Base-by-base conservation (phyloP, 2,888 invertebrate genomes). In the Acronicta aceris region DNA sequence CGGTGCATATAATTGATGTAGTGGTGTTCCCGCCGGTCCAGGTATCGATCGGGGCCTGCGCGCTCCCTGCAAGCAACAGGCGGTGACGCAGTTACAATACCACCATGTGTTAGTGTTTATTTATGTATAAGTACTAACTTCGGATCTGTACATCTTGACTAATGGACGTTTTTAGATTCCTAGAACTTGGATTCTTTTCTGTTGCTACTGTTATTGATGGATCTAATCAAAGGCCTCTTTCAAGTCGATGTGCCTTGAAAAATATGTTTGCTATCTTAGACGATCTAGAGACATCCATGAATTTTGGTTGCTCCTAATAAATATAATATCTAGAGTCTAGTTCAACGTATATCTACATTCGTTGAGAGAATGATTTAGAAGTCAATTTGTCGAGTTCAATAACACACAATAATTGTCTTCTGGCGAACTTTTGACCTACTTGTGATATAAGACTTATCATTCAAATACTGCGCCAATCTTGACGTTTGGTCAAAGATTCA, bases 1-100 rank as follows among this genome's bases (percentile, higher is more conserved):
- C 59, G 68, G 66, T 75, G 77, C 78, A 83, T 83, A 82, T 79
- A 74, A 73, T 73, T 81, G 74, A 71, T 71, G 72, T 66, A 70
- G 67, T 80, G 75, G 71, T 78, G 70, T 77, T 74, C 70, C 77
- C 73, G 49, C 55, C 60, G 59, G 75, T 70, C 76, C 74, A 65
- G 74, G 70, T 87, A 89, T 89, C 81, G 89, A 89, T 89, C 85
- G 79, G 74, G 76, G 83, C 88, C 89, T 90, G 90, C 90, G 90
- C 90, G 81, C 60, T 71, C 65, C 70, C 55, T 80, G 81, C 84
- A 80, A 82, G 79, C 86, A 85, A 86, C 86, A 86, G 84, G 84
- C 84, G 77, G 69, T 87, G 87, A 87, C 88, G 89, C 87, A 87
- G 81, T 84, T 83, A 61, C 59, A 59, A n/a, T 49, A 43, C 27